These are phyloP conservation scores for Phyllopteryx taeniolatus DNA, from an alignment of 2,113 vertebrate genomes.

Conservation along the genomic window DNA sequence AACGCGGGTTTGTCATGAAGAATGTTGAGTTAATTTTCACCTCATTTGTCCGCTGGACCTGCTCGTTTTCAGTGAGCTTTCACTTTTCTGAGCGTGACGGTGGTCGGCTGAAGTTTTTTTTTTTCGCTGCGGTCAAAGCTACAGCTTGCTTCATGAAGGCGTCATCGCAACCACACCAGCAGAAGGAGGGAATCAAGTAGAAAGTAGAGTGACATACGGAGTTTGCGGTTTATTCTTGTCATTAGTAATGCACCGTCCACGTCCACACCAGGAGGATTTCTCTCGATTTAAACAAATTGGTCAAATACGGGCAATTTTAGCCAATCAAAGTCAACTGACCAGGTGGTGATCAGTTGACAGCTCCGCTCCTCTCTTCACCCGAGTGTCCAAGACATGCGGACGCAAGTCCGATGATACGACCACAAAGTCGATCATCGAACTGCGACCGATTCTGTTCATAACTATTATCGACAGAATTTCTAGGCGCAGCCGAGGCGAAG, in stretches of 20 bases:
- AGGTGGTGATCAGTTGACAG: no score
- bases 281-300: not conserved
- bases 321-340: not conserved
- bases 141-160: constrained; percentile 63
- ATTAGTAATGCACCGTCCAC: not conserved
- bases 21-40: constrained; percentile 54
- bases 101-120: constrained; percentile 63
- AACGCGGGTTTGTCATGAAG: constrained; percentile 63
- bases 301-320: not conserved
- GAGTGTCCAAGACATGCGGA: no score
- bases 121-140: constrained; percentile 50
- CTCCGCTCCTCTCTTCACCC: no score
- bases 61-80: constrained; percentile 65
- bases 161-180: constrained; percentile 65
- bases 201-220: not conserved
- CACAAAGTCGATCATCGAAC: no score
- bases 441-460: no score
- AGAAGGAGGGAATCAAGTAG: constrained; percentile 42
- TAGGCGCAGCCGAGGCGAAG: no score
- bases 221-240: not conserved
- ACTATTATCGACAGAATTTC: no score
- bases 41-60: constrained; percentile 46
- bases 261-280: not conserved
- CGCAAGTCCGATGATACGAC: no score
- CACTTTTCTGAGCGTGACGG: constrained; percentile 62